Evolutionary conservation across 2,113 vertebrate genomes (phyloP).

Genomic region (Xiphophorus maculatus): DNA sequence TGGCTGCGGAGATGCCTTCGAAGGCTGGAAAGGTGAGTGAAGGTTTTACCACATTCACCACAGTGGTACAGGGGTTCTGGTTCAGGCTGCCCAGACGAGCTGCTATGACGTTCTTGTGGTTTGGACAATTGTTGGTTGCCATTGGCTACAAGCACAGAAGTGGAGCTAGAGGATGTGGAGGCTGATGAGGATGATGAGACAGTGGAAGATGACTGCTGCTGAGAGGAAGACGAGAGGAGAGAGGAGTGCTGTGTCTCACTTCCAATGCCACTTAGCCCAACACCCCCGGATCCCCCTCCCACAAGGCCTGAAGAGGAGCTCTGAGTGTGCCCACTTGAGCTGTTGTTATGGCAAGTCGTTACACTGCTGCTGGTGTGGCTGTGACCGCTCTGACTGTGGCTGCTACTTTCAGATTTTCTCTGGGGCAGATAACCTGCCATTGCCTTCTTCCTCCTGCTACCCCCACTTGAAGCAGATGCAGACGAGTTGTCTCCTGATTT

Average conservation of each 20-base stretch:
- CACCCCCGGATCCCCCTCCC: conserved; percentile 71
- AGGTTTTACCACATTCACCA: conserved; percentile 83
- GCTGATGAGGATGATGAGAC: conserved; percentile 78
- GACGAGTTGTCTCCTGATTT: conserved; percentile 72
- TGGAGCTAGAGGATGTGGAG: conserved; percentile 76
- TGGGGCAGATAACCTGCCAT: conserved; percentile 85
- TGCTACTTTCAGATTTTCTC: conserved; percentile 76
- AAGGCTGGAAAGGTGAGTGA: conserved; percentile 82
- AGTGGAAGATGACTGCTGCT: conserved; percentile 76
- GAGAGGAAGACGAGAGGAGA: conserved; percentile 74
- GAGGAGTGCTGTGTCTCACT: conserved; percentile 75
- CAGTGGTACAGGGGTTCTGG: conserved; percentile 81
- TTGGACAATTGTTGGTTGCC: conserved; percentile 77
- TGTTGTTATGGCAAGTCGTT: conserved; percentile 72
- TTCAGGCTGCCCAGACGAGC: conserved; percentile 70
- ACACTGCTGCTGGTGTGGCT: conserved; percentile 55
- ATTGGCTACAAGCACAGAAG: conserved; percentile 79
- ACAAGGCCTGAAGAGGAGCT: conserved; percentile 75
- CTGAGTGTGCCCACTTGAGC: conserved; percentile 75
- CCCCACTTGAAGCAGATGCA: conserved; percentile 67
- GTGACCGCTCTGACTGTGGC: conserved; percentile 53
- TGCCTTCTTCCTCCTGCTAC: conserved; percentile 83
- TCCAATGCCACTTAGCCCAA: conserved; percentile 73
- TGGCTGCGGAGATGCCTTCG: conserved; percentile 82
- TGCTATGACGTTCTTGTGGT: conserved; percentile 63